Conservation (phyloP, 2,113 vertebrate genomes). For the Egretta garzetta region DNA sequence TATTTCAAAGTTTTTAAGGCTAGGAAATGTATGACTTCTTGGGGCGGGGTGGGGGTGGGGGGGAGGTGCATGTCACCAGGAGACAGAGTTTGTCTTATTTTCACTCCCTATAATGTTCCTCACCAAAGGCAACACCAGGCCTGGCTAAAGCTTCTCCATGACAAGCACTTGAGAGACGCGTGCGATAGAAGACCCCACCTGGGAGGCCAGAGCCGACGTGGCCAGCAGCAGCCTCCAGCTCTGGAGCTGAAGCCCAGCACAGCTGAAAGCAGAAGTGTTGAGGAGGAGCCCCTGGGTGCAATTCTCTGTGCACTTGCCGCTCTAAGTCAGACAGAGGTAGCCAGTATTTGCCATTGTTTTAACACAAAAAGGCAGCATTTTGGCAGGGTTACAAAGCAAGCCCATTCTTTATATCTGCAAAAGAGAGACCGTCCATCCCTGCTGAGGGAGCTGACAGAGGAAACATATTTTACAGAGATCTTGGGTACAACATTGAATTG, state of each 20-base stretch:
- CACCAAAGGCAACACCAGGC: neutral
- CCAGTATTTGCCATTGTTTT: neutral
- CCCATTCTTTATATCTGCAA: neutral
- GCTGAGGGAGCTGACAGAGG: neutral
- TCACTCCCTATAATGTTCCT: neutral
- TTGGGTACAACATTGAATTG: neutral
- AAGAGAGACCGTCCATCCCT: neutral
- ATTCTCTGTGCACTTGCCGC: neutral
- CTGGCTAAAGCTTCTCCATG: neutral
- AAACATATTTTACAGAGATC: neutral
- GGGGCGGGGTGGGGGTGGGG: too few species aligned
- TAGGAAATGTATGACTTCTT: neutral
- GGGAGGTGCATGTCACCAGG: neutral
- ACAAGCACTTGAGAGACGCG: neutral
- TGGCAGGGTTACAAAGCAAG: slow-evolving; percentile 17
- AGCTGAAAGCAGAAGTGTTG: neutral
- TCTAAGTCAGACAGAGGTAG: neutral
- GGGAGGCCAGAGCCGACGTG: neutral
- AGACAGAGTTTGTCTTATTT: neutral
- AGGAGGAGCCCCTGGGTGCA: neutral
- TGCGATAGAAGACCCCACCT: neutral
- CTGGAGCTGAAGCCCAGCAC: neutral
- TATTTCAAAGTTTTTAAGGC: neutral
- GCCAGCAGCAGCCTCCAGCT: neutral
- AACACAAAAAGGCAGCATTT: neutral